These are phyloP conservation scores for Dermatemys mawii DNA, from an alignment of 2,113 vertebrate species.

Conservation along the genomic window DNA sequence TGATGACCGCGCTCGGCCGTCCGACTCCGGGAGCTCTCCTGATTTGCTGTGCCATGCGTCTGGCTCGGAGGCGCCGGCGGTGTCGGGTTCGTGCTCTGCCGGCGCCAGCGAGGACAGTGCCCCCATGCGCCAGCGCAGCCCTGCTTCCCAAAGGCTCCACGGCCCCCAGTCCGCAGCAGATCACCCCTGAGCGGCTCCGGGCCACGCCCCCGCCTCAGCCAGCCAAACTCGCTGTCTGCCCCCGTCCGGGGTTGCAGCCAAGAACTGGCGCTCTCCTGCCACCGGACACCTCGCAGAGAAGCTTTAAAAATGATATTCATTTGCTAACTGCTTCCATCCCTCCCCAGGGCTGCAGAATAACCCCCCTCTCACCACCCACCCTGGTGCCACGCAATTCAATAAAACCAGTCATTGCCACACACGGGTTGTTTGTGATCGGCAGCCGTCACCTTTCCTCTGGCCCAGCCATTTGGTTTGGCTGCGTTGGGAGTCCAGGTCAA, in stretches of 20 bases:
- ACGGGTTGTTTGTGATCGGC: background rate
- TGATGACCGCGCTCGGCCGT: slow-evolving; percentile 40
- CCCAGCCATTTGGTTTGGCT: background rate
- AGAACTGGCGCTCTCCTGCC: background rate
- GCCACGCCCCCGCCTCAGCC: fast-evolving
- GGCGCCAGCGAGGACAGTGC: background rate
- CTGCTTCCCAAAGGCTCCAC: background rate
- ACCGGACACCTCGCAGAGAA: background rate
- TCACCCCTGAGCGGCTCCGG: fast-evolving
- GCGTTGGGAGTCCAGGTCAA: background rate
- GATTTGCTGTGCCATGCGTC: background rate
- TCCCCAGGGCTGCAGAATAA: background rate
- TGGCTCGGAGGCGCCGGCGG: background rate
- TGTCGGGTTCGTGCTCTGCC: fast-evolving
- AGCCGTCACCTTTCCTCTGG: background rate
- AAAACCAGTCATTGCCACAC: background rate
- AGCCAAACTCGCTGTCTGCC: background rate
- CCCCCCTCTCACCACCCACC: fast-evolving
- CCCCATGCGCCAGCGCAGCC: background rate
- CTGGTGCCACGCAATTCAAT: background rate
- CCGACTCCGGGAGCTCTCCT: slow-evolving; percentile 13
- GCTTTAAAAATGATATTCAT: background rate
- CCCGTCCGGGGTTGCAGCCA: background rate
- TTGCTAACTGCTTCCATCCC: background rate
- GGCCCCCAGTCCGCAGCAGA: background rate